Evolutionary conservation across 2,888 invertebrate species (phyloP), one percentile per base, ranked within the genome.

Genomic region (Gibbula magus): DNA sequence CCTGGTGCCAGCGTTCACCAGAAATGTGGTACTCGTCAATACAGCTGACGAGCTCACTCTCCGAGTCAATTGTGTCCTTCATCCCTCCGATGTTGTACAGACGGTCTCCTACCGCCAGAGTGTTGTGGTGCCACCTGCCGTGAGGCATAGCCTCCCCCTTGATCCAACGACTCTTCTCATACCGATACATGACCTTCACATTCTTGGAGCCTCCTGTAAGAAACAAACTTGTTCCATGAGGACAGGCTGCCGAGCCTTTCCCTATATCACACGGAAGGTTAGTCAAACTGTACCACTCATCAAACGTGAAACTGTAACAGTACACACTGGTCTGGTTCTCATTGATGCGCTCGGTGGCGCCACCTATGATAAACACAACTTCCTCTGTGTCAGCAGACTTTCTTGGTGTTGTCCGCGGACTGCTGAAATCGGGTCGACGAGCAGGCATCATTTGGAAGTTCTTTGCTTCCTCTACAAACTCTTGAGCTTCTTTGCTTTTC

Each of bases 261-360:
- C 61, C 61, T 25, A 61, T 61, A 18, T 61, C 61, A 61, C 61
- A 61, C 13, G 61, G 61, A 10, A 61, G 61, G 61, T 61, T 61
- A 61, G 61, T 61, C 61, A 61, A 61, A 61, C 61, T 61, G 61
- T 61, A 61, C 61, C 61, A 61, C 61, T 61, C 61, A 5, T 61
- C 61, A 61, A 25, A 61, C 7, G 61, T 61, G 29, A 61, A 61
- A 61, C 61, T 61, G 29, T 61, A 61, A 61, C 61, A 61, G 61
- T 61, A 61, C 16, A 61, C 61, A 29, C 61, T 61, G 3, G 61
- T 61, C n/a, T 61, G 61, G 29, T 61, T 61, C 29, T 61, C 61
- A 5, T 61, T 61, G 16, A 25, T 29, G 29, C 61, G 61, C 25
- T 61, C 61, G 1, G 61, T 61, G 10, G 61, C 61, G 18, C 61